Conservation (phyloP, 2,888 invertebrate genomes). For the Cephalotes varians region DNA sequence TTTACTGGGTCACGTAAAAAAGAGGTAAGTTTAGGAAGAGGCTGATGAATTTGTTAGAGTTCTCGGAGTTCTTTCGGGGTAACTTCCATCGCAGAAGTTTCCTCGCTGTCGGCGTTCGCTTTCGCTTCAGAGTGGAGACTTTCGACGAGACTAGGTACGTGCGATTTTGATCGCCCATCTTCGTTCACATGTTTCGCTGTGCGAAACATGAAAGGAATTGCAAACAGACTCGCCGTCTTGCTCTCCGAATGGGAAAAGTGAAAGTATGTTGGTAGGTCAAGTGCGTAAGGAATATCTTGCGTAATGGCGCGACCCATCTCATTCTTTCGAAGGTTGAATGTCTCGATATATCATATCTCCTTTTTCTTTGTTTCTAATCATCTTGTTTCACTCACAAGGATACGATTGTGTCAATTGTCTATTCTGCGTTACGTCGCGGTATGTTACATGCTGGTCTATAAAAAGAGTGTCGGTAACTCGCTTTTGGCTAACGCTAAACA, state of each 20-base stretch:
- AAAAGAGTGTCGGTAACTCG: neutral
- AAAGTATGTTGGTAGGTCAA: constrained; percentile 84
- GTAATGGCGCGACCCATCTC: constrained; percentile 55
- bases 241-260: constrained; percentile 78
- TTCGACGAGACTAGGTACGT: constrained; percentile 1
- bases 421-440: too few species aligned
- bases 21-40: neutral
- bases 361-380: neutral
- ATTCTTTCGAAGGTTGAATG: constrained; percentile 4
- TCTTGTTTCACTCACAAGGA: neutral
- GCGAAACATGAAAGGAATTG: constrained; percentile 53
- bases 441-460: neutral
- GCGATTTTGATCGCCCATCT: constrained; percentile 26
- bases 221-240: constrained; percentile 36
- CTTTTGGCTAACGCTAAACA: neutral
- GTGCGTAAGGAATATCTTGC: constrained; percentile 74
- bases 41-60: constrained; percentile 48
- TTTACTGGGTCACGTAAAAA: neutral
- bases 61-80: constrained; percentile 11
- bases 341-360: neutral
- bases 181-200: constrained; percentile 15
- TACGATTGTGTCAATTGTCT: neutral
- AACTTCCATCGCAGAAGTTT: constrained; percentile 31
- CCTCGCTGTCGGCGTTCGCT: neutral
- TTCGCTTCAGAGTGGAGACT: neutral